Conservation (phyloP, 2,888 invertebrate genomes). For the Drosophila monieri region DNA sequence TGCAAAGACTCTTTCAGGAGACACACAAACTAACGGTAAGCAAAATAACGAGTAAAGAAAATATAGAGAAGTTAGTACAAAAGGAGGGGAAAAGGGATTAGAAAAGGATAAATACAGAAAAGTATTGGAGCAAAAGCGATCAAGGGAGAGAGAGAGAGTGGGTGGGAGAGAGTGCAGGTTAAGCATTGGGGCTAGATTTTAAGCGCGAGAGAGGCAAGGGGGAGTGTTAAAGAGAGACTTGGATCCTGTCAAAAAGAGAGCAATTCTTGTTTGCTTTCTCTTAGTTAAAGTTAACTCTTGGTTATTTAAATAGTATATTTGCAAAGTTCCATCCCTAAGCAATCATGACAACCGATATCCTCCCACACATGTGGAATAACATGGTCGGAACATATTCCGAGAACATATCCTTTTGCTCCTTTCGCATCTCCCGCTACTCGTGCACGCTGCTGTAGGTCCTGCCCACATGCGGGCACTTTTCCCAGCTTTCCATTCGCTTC, state of each 20-base stretch:
- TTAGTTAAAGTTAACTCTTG: too few relatives aligned
- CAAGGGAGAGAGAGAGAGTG: background rate
- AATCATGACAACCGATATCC: background rate
- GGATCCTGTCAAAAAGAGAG: too few relatives aligned
- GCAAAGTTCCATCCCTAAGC: background rate
- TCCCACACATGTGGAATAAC: slow-evolving; percentile 34
- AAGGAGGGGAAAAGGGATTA: too few relatives aligned
- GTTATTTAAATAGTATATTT: background rate
- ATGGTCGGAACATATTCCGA: too few relatives aligned
- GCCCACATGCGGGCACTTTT: slow-evolving; percentile 50
- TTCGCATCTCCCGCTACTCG: background rate
- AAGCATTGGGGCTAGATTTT: too few relatives aligned
- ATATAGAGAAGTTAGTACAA: background rate
- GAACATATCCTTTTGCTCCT: slow-evolving; percentile 1
- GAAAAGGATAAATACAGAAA: too few relatives aligned
- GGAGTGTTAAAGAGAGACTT: background rate
- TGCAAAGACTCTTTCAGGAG: too few relatives aligned
- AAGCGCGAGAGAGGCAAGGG: background rate
- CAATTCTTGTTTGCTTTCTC: too few relatives aligned
- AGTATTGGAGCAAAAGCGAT: background rate
- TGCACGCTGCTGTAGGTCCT: slow-evolving; percentile 31
- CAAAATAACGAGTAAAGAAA: too few relatives aligned
- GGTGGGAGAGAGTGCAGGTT: background rate
- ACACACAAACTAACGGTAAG: background rate
- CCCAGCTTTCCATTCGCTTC: too few relatives aligned